These are phyloP conservation scores for Pseudoatta argentina DNA, from an alignment of 1,140 invertebrate genomes.

Conservation along the genomic window DNA sequence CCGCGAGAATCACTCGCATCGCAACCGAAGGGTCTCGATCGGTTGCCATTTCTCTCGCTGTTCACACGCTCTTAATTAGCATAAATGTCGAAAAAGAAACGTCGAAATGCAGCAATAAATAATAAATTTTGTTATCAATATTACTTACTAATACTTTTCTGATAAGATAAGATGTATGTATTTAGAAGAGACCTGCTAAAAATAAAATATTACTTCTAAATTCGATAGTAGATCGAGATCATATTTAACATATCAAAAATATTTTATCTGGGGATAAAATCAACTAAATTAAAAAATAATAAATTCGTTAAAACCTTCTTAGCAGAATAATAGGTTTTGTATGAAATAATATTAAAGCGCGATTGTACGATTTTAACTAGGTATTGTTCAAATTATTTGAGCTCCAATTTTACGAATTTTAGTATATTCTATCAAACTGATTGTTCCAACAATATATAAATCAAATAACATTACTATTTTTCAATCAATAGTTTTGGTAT, in stretches of 20 bases:
- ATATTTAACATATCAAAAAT: background rate
- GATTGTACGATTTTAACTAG: background rate
- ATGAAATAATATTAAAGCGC: background rate
- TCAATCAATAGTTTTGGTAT: too few relatives aligned
- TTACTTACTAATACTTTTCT: background rate
- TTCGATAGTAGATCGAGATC: background rate
- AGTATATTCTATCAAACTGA: background rate
- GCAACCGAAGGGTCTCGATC: background rate
- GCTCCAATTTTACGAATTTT: background rate
- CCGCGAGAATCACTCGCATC: constrained; percentile 11
- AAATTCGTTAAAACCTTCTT: background rate
- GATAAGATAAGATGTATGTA: background rate
- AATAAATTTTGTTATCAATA: background rate
- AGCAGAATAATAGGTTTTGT: background rate
- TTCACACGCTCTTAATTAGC: background rate
- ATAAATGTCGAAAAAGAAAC: background rate
- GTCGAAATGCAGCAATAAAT: background rate
- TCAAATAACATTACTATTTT: background rate
- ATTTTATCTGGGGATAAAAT: background rate
- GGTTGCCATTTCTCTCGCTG: background rate
- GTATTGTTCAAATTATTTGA: background rate
- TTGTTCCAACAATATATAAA: background rate
- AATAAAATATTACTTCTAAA: background rate
- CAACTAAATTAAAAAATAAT: background rate
- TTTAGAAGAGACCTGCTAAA: background rate